Evolutionary conservation across 2,888 invertebrate species (phyloP).

Genomic region (Trichopoda pennipes): DNA sequence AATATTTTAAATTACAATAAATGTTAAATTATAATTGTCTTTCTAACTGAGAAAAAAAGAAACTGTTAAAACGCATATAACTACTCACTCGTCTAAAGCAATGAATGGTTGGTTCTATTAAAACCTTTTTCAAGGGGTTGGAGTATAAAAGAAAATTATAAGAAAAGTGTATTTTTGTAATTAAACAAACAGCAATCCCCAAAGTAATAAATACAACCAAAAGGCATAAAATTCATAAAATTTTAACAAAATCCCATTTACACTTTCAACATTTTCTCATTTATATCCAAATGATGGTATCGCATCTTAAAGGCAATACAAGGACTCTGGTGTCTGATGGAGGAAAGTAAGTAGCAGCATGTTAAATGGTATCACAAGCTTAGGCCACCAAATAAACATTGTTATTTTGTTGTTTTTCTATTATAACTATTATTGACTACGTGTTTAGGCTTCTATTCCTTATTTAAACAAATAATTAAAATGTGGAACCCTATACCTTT

Average conservation of each 20-base stretch:
- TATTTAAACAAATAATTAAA: slow-evolving; percentile 38
- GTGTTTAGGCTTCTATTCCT: slow-evolving; percentile 41
- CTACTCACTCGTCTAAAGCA: slow-evolving; percentile 71
- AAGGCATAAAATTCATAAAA: slow-evolving; percentile 78
- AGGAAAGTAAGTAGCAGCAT: slow-evolving; percentile 24
- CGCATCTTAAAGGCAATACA: slow-evolving; percentile 11
- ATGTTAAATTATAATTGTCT: slow-evolving; percentile 79
- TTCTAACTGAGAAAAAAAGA: slow-evolving; percentile 23
- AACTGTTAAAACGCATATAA: slow-evolving; percentile 45
- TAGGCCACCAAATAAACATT: slow-evolving; percentile 67
- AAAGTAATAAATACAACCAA: slow-evolving; percentile 79
- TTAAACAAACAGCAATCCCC: slow-evolving; percentile 72
- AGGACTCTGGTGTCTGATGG: slow-evolving; percentile 26
- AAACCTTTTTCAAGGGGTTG: slow-evolving; percentile 40
- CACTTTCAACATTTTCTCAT: slow-evolving; percentile 33
- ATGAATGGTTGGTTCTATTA: slow-evolving; percentile 80
- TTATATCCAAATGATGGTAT: too few relatives aligned
- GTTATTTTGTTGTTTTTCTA: slow-evolving; percentile 50
- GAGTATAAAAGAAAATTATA: slow-evolving; percentile 70
- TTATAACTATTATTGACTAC: slow-evolving; percentile 67
- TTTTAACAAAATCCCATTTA: slow-evolving; percentile 69
- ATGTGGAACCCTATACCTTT: slow-evolving; percentile 37
- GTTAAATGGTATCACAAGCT: slow-evolving; percentile 60
- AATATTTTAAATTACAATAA: slow-evolving; percentile 73
- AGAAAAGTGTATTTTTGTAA: slow-evolving; percentile 59